phyloP scores from a whole-genome alignment of 2,888 invertebrate genomes.

The Eurois occulta region DNA sequence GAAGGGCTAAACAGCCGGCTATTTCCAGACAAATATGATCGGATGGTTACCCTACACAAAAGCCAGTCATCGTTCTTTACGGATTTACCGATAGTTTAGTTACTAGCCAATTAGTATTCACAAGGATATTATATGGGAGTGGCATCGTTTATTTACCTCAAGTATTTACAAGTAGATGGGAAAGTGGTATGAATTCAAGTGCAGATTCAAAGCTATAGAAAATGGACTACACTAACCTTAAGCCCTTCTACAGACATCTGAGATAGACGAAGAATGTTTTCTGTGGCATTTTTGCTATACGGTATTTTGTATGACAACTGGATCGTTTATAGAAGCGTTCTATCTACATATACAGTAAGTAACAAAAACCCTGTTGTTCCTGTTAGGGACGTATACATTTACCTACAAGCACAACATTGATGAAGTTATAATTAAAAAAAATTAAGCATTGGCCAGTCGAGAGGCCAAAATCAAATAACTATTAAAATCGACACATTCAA shows the following conservation, averaged over 20 bases:
- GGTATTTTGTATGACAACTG: not conserved
- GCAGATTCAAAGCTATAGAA: not conserved
- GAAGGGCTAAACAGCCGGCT: rapidly evolving
- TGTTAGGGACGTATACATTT: no score
- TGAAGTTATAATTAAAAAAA: no score
- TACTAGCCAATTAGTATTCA: constrained; percentile 37
- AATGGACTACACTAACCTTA: not conserved
- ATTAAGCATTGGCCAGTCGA: no score
- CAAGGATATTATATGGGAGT: constrained; percentile 31
- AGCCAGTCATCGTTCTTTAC: constrained; percentile 33
- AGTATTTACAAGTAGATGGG: constrained; percentile 3
- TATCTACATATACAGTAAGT: no score
- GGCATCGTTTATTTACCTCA: constrained; percentile 25
- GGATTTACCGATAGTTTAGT: constrained; percentile 22
- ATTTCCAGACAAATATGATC: not conserved
- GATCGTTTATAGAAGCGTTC: not conserved
- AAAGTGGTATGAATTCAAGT: constrained; percentile 31
- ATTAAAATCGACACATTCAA: no score
- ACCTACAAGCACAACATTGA: no score
- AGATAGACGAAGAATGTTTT: not conserved
- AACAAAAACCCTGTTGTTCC: no score
- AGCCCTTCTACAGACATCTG: not conserved
- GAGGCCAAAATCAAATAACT: no score
- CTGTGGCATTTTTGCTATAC: not conserved
- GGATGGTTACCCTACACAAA: not conserved